Conservation (phyloP, 2,797 vertebrate genomes). For the Eleutherodactylus coqui region DNA sequence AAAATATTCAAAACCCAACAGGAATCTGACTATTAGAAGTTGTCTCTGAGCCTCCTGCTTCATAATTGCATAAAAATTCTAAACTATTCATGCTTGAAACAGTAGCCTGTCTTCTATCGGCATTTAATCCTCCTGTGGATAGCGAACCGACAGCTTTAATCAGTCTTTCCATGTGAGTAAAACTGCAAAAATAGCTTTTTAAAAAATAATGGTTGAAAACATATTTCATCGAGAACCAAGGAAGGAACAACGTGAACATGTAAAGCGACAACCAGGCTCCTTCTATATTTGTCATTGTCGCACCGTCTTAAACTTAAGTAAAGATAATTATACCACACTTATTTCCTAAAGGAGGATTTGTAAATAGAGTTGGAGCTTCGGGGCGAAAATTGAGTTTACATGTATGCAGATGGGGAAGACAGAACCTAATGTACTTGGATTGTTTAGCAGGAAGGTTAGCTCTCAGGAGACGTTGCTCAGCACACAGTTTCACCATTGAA, state of each 20-base stretch:
- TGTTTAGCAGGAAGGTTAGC: slow-evolving; percentile 5
- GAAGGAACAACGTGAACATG: slow-evolving; percentile 21
- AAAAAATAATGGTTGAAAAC: slow-evolving; percentile 56
- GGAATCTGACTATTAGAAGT: slow-evolving; percentile 52
- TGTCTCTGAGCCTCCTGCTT: slow-evolving; percentile 43
- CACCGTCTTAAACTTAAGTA: not conserved
- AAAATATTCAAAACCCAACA: slow-evolving; percentile 51
- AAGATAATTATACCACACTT: slow-evolving; percentile 45
- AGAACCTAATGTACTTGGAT: slow-evolving; percentile 27
- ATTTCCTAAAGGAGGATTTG: slow-evolving; percentile 43
- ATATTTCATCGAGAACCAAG: slow-evolving; percentile 45
- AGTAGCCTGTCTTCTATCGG: slow-evolving; percentile 59
- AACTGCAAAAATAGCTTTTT: slow-evolving; percentile 52
- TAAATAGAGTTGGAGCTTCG: slow-evolving; percentile 31
- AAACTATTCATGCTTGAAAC: slow-evolving; percentile 60
- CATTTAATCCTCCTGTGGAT: slow-evolving; percentile 53
- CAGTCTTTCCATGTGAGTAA: slow-evolving; percentile 56
- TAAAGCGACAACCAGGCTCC: not conserved
- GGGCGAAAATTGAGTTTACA: slow-evolving; percentile 25
- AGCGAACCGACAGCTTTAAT: slow-evolving; percentile 59
- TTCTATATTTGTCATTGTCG: slow-evolving; percentile 22
- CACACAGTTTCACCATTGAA: not conserved
- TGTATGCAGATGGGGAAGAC: slow-evolving; percentile 36
- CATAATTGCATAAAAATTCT: slow-evolving; percentile 61
- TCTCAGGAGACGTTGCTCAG: not conserved